phyloP scores from a whole-genome alignment of 2,113 vertebrate species.

The Perca flavescens region DNA sequence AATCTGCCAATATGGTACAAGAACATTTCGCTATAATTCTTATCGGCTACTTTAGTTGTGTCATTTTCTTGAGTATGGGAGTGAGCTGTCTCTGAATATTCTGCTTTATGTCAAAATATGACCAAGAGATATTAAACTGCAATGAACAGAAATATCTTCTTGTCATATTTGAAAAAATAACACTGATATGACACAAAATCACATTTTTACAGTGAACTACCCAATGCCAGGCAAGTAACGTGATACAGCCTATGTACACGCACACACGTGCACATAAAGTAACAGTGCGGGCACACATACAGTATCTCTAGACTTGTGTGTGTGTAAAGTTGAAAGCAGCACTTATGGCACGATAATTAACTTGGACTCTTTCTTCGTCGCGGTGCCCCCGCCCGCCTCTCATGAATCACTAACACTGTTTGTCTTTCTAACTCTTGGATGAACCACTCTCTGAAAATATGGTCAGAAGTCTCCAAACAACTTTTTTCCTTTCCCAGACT shows the following conservation, averaged over 20 bases:
- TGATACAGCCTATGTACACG: neutral
- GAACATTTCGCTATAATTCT: neutral
- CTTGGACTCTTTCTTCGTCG: conserved; percentile 55
- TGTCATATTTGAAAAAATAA: conserved; percentile 2
- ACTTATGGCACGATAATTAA: conserved; percentile 72
- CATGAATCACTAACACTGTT: conserved; percentile 71
- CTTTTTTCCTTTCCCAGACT: conserved; percentile 73
- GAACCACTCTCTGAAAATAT: conserved; percentile 71
- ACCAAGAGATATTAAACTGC: neutral
- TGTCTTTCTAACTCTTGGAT: conserved; percentile 75
- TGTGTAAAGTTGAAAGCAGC: conserved; percentile 62
- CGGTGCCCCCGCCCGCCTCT: conserved; percentile 58
- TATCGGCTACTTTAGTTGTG: neutral
- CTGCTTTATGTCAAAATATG: neutral
- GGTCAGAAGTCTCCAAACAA: conserved; percentile 72
- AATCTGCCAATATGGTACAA: neutral
- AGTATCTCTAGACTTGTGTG: conserved; percentile 50
- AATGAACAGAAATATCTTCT: neutral
- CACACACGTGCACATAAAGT: conserved; percentile 26
- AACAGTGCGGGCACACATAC: conserved; percentile 14
- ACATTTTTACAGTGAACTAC: conserved; percentile 39
- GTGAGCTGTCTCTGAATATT: neutral
- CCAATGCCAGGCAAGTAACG: conserved; percentile 37
- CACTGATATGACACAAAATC: conserved; percentile 9
- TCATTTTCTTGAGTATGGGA: neutral